These are phyloP conservation scores for Actinostola sp. DNA, from an alignment of 92 coral and sea anemone genomes.

Conservation along the genomic window DNA sequence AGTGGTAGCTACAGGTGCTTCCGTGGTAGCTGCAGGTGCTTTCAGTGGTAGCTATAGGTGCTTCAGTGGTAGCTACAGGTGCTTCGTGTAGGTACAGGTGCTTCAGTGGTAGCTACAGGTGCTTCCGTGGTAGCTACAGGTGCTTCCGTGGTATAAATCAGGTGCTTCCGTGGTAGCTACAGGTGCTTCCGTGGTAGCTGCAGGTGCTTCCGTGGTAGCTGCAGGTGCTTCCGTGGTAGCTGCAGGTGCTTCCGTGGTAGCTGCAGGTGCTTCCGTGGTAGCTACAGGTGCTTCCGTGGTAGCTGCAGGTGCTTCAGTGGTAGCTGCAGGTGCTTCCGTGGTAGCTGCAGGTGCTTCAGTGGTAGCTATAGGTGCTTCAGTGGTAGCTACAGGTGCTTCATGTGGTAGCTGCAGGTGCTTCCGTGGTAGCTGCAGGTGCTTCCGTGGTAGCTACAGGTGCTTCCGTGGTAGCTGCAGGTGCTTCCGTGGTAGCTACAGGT, in stretches of 20 bases:
- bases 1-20: not conserved
- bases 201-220: too few relatives aligned
- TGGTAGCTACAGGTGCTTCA: not conserved
- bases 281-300: not conserved
- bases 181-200: not conserved
- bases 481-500: too few relatives aligned
- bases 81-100: not conserved
- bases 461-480: too few relatives aligned
- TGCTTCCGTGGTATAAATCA: too few relatives aligned
- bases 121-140: too few relatives aligned
- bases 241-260: too few relatives aligned
- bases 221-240: too few relatives aligned
- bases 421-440: too few relatives aligned
- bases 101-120: too few relatives aligned
- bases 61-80: not conserved
- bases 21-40: not conserved
- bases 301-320: not conserved
- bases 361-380: not conserved
- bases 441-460: too few relatives aligned
- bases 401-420: too few relatives aligned
- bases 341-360: constrained; percentile 3
- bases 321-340: too few relatives aligned
- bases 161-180: not conserved
- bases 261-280: not conserved
- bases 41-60: not conserved